These are phyloP conservation scores for human DNA, from an alignment of 2,113 vertebrate genomes.

Conservation along the genomic window GRCh38 chrX:151837001-151837500, in stretches of 20 bases:
- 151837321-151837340: background rate
- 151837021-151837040: no score
- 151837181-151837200: background rate
- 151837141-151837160: background rate
- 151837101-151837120: background rate
- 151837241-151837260: background rate
- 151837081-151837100: background rate
- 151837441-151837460: background rate
- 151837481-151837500: background rate
- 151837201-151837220: conserved; percentile 5
- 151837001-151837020: background rate
- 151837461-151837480: background rate
- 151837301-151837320: background rate
- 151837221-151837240: background rate
- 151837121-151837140: background rate
- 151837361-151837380: background rate
- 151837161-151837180: background rate
- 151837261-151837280: conserved; percentile 29
- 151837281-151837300: background rate
- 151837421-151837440: background rate
- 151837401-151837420: background rate
- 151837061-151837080: background rate
- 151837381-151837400: background rate
- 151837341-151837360: background rate
- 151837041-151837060: background rate